Evolutionary conservation across 2,113 vertebrate genomes (phyloP), one percentile per base, ranked within the genome.

Genomic region (Theropithecus gelada): DNA sequence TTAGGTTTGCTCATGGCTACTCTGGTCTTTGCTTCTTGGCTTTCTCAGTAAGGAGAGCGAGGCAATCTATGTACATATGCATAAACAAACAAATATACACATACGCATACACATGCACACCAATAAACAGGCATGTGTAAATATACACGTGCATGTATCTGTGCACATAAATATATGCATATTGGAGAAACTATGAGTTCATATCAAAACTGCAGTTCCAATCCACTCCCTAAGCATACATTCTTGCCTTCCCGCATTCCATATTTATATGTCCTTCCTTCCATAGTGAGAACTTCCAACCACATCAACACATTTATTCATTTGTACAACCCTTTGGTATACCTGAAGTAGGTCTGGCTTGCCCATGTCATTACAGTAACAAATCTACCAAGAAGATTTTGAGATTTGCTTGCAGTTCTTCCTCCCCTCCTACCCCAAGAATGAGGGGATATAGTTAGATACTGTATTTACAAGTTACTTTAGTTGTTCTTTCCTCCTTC

Each of bases 61-160:
- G 32, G 57, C 23, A 81, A 64, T 87, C 20, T 43, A 5, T 6
- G 11, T 23, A 16, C 1, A 50, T 38, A 72, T 30, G 40, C 4
- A 66, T 27, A 27, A 27, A 75, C 43, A 64, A 32, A 5, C 17
- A 1, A 43, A 45, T 8, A 20, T 9, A n/a, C 22, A 75, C 23
- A n/a, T 12, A 59, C 10, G 32, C 6, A 59, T 17, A 61, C 8
- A 72, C 18, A 64, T 8, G 6, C 8, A 70, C 8, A 50, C 14
- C 50, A 81, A 25, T 10, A 50, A 11, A 76, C 27, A 59, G 11
- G 50, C 25, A 38, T 6, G 6, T 17, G 55, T 57, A 52, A 7
- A 45, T 4, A 52, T 8, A 40, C 4, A 50, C 0, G 1, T 16
- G 11, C 2, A 38, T 17, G 12, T 40, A 45, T 8, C 14, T 32